Conservation (phyloP, 2,113 vertebrate genomes). For the Nestor notabilis region DNA sequence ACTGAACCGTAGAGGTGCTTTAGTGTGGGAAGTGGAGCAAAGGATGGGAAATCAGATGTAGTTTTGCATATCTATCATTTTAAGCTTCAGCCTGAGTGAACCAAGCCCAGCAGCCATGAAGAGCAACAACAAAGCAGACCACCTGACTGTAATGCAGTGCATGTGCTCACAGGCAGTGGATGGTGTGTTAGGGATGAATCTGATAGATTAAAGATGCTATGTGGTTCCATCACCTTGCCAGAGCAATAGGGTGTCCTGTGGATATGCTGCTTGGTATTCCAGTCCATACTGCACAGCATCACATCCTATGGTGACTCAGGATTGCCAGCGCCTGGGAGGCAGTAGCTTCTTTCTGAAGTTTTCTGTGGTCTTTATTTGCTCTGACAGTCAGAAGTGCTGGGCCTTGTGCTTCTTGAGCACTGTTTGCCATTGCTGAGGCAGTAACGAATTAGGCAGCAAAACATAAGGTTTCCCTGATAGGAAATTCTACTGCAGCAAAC, state of each 20-base stretch:
- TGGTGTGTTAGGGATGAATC: background rate
- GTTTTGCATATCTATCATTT: background rate
- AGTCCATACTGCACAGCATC: accelerated
- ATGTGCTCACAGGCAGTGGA: background rate
- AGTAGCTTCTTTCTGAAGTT: background rate
- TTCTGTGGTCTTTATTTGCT: background rate
- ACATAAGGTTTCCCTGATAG: background rate
- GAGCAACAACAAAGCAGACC: background rate
- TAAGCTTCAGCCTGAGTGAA: background rate
- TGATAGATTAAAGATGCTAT: background rate
- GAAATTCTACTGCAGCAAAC: background rate
- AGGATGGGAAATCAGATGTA: background rate
- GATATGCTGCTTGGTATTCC: background rate
- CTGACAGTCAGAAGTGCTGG: background rate
- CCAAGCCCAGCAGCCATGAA: background rate
- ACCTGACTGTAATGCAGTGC: background rate
- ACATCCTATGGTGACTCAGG: accelerated
- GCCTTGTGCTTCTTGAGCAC: background rate
- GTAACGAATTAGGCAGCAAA: background rate
- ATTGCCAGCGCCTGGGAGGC: background rate
- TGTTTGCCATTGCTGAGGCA: background rate
- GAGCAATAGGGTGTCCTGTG: background rate
- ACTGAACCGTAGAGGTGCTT: accelerated
- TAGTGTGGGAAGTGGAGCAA: background rate
- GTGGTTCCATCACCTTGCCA: background rate